These are phyloP conservation scores for Scylla paramamosain DNA, from an alignment of 1,140 invertebrate genomes.

Conservation along the genomic window DNA sequence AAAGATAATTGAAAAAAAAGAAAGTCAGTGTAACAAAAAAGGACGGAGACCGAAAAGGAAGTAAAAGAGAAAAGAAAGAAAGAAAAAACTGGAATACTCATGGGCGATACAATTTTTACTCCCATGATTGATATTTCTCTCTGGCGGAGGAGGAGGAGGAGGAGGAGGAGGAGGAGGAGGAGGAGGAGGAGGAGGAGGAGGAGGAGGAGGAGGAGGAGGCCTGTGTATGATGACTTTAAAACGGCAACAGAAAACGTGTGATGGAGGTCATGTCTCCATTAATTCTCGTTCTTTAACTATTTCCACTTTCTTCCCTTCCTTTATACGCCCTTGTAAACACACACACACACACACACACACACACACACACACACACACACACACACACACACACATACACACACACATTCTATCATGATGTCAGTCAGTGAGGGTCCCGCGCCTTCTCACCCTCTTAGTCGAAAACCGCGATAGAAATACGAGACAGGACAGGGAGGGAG, in stretches of 20 bases:
- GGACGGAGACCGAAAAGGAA: constrained; percentile 1
- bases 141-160: neutral
- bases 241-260: neutral
- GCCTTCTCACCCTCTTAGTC: neutral
- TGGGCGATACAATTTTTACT: constrained; percentile 17
- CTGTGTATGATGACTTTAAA: neutral
- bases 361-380: constrained; percentile 45
- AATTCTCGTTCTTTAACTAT: neutral
- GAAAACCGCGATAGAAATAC: neutral
- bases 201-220: neutral
- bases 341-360: constrained; percentile 63
- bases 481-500: neutral
- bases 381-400: neutral
- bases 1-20: neutral
- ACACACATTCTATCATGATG: neutral
- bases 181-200: neutral
- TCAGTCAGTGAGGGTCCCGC: neutral
- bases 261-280: neutral
- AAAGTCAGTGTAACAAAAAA: neutral
- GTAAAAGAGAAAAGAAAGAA: constrained; percentile 13
- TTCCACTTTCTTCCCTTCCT: neutral
- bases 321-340: constrained; percentile 23
- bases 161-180: neutral
- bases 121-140: neutral
- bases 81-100: neutral